These are phyloP conservation scores for Amazona guildingii DNA, from an alignment of 2,113 vertebrate genomes.

Conservation along the genomic window DNA sequence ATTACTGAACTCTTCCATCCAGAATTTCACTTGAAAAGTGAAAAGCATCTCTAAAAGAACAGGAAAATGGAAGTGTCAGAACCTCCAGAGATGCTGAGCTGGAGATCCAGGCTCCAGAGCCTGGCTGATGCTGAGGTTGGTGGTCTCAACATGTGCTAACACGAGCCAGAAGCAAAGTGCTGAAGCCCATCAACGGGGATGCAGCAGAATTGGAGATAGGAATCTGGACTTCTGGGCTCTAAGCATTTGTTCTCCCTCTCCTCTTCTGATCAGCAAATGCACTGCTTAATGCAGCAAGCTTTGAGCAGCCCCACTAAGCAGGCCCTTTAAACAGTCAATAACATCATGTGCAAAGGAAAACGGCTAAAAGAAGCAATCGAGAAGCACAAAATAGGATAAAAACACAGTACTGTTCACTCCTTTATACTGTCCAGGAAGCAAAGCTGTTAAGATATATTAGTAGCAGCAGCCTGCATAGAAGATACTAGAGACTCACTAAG, in stretches of 20 bases:
- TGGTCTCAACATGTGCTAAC: neutral
- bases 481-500: neutral
- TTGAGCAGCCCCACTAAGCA: neutral
- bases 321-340: neutral
- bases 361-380: neutral
- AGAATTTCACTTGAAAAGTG: neutral
- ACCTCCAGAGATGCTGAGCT: neutral
- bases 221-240: neutral
- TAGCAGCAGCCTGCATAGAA: neutral
- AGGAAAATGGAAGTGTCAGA: neutral
- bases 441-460: neutral
- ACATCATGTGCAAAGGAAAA: neutral
- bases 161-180: neutral
- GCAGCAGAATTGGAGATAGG: neutral
- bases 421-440: neutral
- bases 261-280: neutral
- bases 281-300: neutral
- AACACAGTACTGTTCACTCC: neutral
- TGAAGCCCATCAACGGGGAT: neutral
- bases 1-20: neutral
- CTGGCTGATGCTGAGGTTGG: neutral
- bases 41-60: neutral
- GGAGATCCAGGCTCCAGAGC: too few relatives aligned
- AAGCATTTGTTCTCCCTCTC: neutral
- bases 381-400: neutral